Evolutionary conservation across 2,113 vertebrate species (phyloP).

Genomic region (Channa maculata): DNA sequence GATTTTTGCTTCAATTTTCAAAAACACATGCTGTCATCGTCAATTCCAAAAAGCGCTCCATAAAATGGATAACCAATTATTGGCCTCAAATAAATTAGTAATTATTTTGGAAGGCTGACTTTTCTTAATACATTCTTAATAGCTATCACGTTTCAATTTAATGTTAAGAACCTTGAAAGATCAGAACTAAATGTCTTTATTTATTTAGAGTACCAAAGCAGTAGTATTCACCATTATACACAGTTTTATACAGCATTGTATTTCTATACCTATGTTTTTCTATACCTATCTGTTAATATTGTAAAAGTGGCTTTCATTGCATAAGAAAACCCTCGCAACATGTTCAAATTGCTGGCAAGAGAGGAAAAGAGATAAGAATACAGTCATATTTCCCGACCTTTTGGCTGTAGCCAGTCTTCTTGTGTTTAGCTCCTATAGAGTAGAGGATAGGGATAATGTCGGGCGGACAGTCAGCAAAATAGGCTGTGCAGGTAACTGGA

Average conservation of each 20-base stretch:
- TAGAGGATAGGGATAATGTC: constrained; percentile 97
- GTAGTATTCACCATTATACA: no score
- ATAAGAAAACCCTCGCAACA: no score
- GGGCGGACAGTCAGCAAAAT: constrained; percentile 96
- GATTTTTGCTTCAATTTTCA: neutral
- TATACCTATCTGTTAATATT: no score
- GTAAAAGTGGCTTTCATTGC: no score
- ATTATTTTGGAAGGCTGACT: neutral
- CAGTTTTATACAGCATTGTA: no score
- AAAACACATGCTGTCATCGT: neutral
- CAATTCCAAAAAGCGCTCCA: constrained; percentile 10
- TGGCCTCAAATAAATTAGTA: neutral
- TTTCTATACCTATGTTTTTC: no score
- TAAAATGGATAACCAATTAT: constrained; percentile 10
- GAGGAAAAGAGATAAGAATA: no score
- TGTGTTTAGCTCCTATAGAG: constrained; percentile 97
- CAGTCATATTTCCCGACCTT: constrained; percentile 85
- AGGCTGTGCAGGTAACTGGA: constrained; percentile 97
- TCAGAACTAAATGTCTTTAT: neutral
- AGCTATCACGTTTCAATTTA: neutral
- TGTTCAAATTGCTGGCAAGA: no score
- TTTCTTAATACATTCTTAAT: neutral
- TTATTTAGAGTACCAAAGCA: no score
- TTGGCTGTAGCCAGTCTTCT: constrained; percentile 97
- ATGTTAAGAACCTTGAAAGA: neutral